Conservation (phyloP, 2,888 invertebrate genomes). For the Drosophila neotestacea region DNA sequence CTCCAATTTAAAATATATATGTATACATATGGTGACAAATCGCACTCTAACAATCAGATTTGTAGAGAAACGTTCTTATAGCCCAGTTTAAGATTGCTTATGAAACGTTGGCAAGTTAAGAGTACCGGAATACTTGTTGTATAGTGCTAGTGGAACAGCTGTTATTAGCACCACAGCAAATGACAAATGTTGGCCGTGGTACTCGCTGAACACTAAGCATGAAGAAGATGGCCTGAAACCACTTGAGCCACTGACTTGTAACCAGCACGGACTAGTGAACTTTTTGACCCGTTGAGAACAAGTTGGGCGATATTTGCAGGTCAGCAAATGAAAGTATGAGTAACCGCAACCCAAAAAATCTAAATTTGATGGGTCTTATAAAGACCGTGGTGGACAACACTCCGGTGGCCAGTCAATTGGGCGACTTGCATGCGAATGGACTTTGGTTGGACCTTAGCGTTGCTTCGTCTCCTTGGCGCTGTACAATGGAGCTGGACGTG, state of each 20-base stretch:
- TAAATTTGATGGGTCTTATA: conserved; percentile 38
- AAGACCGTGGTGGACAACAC: conserved; percentile 21
- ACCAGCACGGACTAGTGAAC: conserved; percentile 40
- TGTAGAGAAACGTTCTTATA: neutral
- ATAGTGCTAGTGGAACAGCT: neutral
- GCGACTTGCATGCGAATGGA: conserved; percentile 49
- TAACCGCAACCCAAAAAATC: neutral
- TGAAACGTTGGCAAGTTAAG: neutral
- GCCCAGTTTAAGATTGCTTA: neutral
- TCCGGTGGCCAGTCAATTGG: conserved; percentile 41
- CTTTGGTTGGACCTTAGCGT: conserved; percentile 41
- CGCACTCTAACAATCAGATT: neutral
- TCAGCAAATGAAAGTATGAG: conserved; percentile 64
- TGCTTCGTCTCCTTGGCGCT: conserved; percentile 36
- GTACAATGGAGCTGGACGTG: conserved; percentile 34
- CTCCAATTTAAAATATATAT: no score
- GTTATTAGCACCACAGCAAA: neutral
- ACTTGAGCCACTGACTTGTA: conserved; percentile 17
- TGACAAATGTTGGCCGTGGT: conserved; percentile 3
- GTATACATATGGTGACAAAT: no score
- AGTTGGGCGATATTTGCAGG: conserved; percentile 52
- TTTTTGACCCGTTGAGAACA: conserved; percentile 54
- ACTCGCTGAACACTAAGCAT: neutral
- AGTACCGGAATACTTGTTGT: neutral
- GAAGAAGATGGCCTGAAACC: conserved; percentile 18